These are phyloP conservation scores for Phoxinus dragarum DNA, from an alignment of 2,797 vertebrate genomes.

Conservation along the genomic window DNA sequence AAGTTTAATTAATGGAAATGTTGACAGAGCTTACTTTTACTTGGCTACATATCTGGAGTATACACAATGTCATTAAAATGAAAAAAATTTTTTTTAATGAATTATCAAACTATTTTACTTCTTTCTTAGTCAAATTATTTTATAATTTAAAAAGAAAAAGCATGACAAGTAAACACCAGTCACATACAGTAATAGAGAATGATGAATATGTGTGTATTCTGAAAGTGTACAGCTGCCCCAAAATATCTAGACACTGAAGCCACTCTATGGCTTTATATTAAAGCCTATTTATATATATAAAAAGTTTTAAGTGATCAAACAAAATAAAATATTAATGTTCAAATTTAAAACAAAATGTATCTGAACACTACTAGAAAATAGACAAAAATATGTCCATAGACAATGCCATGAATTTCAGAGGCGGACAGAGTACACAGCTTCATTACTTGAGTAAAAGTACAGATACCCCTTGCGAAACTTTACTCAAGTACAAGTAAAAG, in stretches of 20 bases:
- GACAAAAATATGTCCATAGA: neutral
- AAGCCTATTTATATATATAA: neutral
- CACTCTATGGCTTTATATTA: too few species aligned
- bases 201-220: neutral
- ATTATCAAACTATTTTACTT: neutral
- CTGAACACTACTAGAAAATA: neutral
- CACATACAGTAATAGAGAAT: neutral
- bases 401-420: too few species aligned
- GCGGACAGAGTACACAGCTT: too few species aligned
- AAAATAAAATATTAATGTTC: neutral
- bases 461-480: too few species aligned
- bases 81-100: slow-evolving; percentile 7
- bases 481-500: too few species aligned
- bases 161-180: neutral
- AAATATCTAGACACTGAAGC: neutral
- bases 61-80: neutral
- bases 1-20: slow-evolving; percentile 35
- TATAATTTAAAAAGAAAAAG: neutral
- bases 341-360: neutral
- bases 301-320: neutral
- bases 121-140: neutral
- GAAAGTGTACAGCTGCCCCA: neutral
- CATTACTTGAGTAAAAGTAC: too few species aligned
- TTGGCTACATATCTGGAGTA: slow-evolving; percentile 23
- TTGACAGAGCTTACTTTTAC: slow-evolving; percentile 33